Evolutionary conservation across 53 echinoderm and acorn worm genomes (phyloP), one percentile per base, ranked within the genome.

Genomic region (Antedon mediterranea): DNA sequence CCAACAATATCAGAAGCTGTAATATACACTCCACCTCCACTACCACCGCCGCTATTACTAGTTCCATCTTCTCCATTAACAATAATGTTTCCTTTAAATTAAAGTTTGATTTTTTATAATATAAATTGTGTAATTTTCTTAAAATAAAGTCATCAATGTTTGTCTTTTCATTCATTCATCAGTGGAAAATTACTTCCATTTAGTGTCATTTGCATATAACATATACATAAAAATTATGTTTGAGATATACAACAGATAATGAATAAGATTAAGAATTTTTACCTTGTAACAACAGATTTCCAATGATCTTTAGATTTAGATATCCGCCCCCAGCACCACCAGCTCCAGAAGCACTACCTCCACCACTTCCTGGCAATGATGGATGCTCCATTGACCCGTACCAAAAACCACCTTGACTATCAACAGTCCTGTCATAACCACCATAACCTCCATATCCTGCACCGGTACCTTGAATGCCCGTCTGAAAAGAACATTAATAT

Each of bases 371-470:
- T 74, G 74, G 37, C 31, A 77, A 43, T 71, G 78, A 57, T 43
- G 93, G 93, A 33, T 81, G 43, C 3, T 80, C 74, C 31, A 74
- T 84, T 32, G 77, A 57, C 8, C 80, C 88, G 77, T 85, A 90
- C 20, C 85, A 81, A 18, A 79, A 43, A 23, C 89, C 93, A 31
- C 88, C 83, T 23, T 72, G 73, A 43, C 73, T 76, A n/a, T 78
- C 88, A 23, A 70, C 28, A 15, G 4, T 28, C 20, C 34, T 57
- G 4, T 85, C 76, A 32, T 85, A 85, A 13, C 93, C 90, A 28
- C 93, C 93, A 34, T 43, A 81, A 23, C 90, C 89, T 29, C 90
- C 93, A 74, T 93, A 85, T 4, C 93, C 93, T 28, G 78, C 93
- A 4, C 93, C 93, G 34, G 89, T 93, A 18, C 93, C 89, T 30